These are phyloP conservation scores for Limanda limanda DNA, from an alignment of 2,113 vertebrate species.

Conservation along the genomic window DNA sequence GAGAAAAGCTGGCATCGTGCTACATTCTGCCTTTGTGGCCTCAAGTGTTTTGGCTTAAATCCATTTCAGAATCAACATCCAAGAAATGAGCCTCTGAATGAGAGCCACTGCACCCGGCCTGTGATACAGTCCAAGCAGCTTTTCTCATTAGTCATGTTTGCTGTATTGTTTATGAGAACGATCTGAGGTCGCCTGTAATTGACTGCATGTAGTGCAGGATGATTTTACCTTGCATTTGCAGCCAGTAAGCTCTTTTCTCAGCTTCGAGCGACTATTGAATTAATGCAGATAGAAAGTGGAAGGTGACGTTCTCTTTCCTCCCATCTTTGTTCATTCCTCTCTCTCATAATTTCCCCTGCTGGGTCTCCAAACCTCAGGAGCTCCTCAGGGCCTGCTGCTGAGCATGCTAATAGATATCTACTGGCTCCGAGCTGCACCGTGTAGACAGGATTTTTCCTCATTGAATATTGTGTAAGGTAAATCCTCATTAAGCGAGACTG, in stretches of 20 bases:
- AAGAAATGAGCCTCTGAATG: slow-evolving; percentile 67
- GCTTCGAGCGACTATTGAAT: slow-evolving; percentile 57
- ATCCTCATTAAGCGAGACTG: slow-evolving; percentile 55
- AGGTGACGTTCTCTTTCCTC: slow-evolving; percentile 54
- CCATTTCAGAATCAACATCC: slow-evolving; percentile 73
- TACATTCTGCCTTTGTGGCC: slow-evolving; percentile 62
- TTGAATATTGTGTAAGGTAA: slow-evolving; percentile 64
- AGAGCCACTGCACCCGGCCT: slow-evolving; percentile 46
- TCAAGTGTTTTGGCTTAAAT: slow-evolving; percentile 67
- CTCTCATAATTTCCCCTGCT: slow-evolving; percentile 45
- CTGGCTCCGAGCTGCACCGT: slow-evolving; percentile 43
- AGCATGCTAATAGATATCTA: slow-evolving; percentile 68
- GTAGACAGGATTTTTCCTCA: slow-evolving; percentile 54
- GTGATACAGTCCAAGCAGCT: slow-evolving; percentile 50
- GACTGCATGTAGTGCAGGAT: slow-evolving; percentile 42
- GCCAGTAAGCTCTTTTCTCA: slow-evolving; percentile 42
- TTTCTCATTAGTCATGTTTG: slow-evolving; percentile 69
- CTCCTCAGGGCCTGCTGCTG: slow-evolving; percentile 54
- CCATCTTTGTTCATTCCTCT: slow-evolving; percentile 40
- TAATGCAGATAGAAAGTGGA: slow-evolving; percentile 59
- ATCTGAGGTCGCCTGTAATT: slow-evolving; percentile 58
- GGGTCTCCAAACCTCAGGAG: slow-evolving; percentile 56
- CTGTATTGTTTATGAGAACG: slow-evolving; percentile 72
- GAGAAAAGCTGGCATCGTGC: slow-evolving; percentile 66
- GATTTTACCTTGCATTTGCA: slow-evolving; percentile 54